Evolutionary conservation across 2,888 invertebrate species (phyloP).

Genomic region (Cheilosia grossa): DNA sequence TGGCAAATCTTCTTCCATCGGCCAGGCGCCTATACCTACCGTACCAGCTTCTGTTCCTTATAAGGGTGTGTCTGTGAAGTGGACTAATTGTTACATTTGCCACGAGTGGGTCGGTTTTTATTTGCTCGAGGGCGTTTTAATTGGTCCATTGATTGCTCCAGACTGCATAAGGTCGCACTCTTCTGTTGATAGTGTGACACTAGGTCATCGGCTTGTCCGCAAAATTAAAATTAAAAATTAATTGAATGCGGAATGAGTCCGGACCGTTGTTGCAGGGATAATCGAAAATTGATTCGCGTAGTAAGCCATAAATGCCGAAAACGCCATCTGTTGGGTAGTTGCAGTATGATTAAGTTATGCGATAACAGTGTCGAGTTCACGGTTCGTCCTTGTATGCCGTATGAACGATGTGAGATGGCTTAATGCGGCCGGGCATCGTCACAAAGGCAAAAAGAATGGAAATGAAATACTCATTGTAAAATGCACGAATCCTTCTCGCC

Average conservation of each 20-base stretch:
- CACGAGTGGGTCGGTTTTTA: constrained; percentile 71
- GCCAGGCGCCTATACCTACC: not conserved
- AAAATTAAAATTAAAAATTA: constrained; percentile 61
- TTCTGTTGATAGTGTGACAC: constrained; percentile 12
- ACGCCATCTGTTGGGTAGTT: constrained; percentile 56
- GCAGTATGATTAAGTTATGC: constrained; percentile 45
- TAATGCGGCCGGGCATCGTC: not conserved
- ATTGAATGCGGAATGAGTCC: constrained; percentile 56
- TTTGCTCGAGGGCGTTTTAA: constrained; percentile 70
- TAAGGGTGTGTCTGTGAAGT: constrained; percentile 45
- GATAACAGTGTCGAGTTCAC: not conserved
- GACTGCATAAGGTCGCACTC: constrained; percentile 5
- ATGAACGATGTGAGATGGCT: not conserved
- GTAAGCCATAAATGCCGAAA: constrained; percentile 42
- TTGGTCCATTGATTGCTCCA: constrained; percentile 59
- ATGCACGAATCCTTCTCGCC: too few species aligned
- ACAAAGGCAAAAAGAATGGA: not conserved
- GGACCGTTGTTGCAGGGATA: constrained; percentile 24
- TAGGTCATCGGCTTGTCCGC: constrained; percentile 48
- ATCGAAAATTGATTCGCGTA: constrained; percentile 58
- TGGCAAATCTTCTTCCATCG: constrained; percentile 22
- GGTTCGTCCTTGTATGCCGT: not conserved
- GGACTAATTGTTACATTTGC: constrained; percentile 72
- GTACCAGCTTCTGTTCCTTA: not conserved
- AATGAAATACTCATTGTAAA: too few species aligned